Percentiles rank a stretch among this genome's conserved stretches.
phyloP scores from a whole-genome alignment of 1,140 invertebrate species.

The Teleogryllus occipitalis region DNA sequence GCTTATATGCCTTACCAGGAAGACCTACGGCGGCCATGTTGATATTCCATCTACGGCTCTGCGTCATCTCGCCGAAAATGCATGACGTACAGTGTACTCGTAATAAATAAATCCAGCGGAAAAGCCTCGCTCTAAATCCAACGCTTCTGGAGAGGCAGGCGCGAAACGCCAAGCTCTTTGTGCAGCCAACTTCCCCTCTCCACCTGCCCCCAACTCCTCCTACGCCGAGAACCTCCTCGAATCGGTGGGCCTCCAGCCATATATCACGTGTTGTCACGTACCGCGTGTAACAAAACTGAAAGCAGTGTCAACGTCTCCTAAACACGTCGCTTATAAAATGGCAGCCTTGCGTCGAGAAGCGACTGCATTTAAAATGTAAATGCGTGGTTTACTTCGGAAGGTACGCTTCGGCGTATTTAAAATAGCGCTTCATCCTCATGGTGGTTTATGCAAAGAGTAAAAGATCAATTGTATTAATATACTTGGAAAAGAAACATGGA shows the following conservation, averaged over 20 bases:
- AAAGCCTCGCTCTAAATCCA: no score
- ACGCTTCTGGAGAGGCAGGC: not conserved
- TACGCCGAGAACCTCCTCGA: not conserved
- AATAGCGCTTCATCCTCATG: no score
- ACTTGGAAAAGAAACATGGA: no score
- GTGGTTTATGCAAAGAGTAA: no score
- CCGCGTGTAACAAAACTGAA: not conserved
- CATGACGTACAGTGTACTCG: no score
- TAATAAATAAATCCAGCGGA: no score
- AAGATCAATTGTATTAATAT: no score
- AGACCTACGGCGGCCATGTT: no score
- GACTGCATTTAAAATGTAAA: not conserved
- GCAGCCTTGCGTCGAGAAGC: not conserved
- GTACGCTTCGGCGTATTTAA: no score
- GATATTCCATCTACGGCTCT: no score
- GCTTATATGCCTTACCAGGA: no score
- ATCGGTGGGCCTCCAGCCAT: not conserved
- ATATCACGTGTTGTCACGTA: conserved; percentile 1
- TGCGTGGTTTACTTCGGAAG: not conserved
- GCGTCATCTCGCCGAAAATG: no score
- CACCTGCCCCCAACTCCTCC: not conserved
- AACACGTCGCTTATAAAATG: conserved; percentile 1
- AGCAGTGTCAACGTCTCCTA: not conserved
- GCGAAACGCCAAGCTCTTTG: not conserved
- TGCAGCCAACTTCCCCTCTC: not conserved